Base-by-base conservation (phyloP, 2,113 vertebrate species). In the Caloenas nicobarica region DNA sequence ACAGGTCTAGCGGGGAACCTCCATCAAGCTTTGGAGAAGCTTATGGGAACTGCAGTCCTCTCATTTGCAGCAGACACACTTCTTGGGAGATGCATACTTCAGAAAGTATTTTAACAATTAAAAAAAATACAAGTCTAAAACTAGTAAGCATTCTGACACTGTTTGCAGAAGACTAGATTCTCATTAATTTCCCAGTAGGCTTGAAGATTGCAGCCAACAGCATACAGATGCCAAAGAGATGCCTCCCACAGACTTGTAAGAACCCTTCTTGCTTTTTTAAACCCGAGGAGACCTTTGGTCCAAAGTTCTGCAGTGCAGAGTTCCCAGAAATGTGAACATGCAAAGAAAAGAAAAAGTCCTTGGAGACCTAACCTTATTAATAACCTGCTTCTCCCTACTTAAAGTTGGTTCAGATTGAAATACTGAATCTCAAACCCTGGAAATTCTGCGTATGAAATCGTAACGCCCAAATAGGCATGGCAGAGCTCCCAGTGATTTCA, bases 401-500 rank as follows among this genome's bases (percentile, higher is more conserved):
- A 9, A 60, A 78, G 72, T n/a, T 69, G 79, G 60, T 94, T 77
- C 21, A 22, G 38, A 58, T 17, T 86, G 81, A 94, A 90, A 58
- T 40, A 50, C 46, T 48, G 76, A 44, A 26, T 74, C 76, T 73
- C 56, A 93, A 78, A 80, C 92, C 33, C 53, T 88, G 93, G 86
- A 93, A 95, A 95, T 74, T 74, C 60, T 90, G 92, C 93, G 85
- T 56, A 57, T 74, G 88, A 90, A 88, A 69, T 19, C 38, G 48
- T 88, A 91, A 86, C 46, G 4, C 76, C 88, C 88, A 83, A 96
- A 88, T n/a, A 93, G 93, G 93, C 77, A 93, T 81, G 92, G 93
- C 95, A 94, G 38, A 60, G 86, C 24, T 97, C 95, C 95, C 90
- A 64, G 68, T 92, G 92, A 94, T 61, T 96, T 94, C 91, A 95